A percentile compares a stretch with the other conserved stretches of the same genome.
These are phyloP conservation scores for Ictidomys tridecemlineatus DNA, from an alignment of 2,113 vertebrate genomes.

Conservation along the genomic window DNA sequence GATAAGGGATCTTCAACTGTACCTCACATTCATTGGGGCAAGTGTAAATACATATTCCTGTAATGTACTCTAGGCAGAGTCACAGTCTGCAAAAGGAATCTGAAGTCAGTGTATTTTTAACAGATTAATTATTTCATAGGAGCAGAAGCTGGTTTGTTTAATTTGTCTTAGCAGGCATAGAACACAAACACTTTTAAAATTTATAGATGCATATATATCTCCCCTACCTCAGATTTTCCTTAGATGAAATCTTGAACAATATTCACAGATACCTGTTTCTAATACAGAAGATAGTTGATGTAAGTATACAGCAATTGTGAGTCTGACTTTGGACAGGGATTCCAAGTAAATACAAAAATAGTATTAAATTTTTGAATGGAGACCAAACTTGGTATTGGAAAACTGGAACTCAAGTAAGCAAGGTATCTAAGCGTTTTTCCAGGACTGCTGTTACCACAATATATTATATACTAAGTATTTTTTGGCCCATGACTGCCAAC, in stretches of 20 bases:
- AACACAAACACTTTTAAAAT: not conserved
- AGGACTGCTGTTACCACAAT: not conserved
- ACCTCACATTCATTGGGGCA: not conserved
- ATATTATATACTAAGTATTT: not conserved
- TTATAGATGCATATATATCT: not conserved
- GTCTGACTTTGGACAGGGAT: conserved; percentile 29
- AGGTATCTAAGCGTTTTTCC: not conserved
- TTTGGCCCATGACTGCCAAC: not conserved
- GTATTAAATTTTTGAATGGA: conserved; percentile 29
- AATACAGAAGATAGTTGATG: not conserved
- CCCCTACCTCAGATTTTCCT: not conserved
- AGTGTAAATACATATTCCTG: not conserved
- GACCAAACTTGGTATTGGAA: not conserved
- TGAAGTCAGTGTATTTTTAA: conserved; percentile 27
- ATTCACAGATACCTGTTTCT: conserved; percentile 3
- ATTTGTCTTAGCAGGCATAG: not conserved
- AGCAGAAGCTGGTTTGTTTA: not conserved
- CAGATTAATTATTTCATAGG: conserved; percentile 43
- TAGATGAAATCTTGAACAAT: not conserved
- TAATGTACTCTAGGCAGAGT: conserved; percentile 17
- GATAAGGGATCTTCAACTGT: not conserved
- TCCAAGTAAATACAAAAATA: conserved; percentile 27
- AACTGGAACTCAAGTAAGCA: not conserved
- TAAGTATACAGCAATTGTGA: not conserved
- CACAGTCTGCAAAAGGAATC: not conserved